phyloP scores from a whole-genome alignment of 1,140 invertebrate species.

The Dysdera silvatica region DNA sequence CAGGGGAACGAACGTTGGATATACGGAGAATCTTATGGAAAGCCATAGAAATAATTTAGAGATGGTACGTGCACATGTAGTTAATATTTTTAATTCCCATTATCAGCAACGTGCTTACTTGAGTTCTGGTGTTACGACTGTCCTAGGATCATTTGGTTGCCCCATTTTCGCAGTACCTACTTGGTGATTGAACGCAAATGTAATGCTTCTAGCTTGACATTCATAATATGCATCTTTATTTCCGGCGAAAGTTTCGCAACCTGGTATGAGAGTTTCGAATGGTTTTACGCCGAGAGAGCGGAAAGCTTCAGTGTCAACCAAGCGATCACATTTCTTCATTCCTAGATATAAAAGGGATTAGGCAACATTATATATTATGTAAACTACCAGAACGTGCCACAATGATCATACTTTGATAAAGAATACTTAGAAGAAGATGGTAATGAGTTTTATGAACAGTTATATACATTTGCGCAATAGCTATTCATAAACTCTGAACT shows the following conservation, averaged over 20 bases:
- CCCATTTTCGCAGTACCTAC: constrained; percentile 68
- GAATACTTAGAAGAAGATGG: no score
- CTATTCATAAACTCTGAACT: no score
- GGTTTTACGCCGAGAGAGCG: constrained; percentile 8
- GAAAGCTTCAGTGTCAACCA: not conserved
- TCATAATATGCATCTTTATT: constrained; percentile 65
- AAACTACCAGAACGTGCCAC: no score
- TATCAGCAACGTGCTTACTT: constrained; percentile 35
- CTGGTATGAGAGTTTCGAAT: constrained; percentile 51
- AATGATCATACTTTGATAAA: no score
- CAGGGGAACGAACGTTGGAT: no score
- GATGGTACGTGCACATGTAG: no score
- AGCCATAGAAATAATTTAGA: no score
- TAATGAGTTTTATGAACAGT: no score
- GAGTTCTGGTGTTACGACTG: constrained; percentile 65
- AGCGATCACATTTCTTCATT: not conserved
- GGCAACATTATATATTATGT: no score
- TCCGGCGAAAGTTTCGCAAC: constrained; percentile 62
- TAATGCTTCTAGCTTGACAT: constrained; percentile 63
- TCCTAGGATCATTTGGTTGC: constrained; percentile 54
- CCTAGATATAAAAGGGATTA: not conserved
- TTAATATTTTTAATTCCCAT: no score
- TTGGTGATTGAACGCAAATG: constrained; percentile 66
- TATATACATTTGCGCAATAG: no score
- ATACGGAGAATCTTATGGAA: no score